Base-by-base conservation (phyloP, 1,140 invertebrate genomes). In the Leptoteleia sp. region DNA sequence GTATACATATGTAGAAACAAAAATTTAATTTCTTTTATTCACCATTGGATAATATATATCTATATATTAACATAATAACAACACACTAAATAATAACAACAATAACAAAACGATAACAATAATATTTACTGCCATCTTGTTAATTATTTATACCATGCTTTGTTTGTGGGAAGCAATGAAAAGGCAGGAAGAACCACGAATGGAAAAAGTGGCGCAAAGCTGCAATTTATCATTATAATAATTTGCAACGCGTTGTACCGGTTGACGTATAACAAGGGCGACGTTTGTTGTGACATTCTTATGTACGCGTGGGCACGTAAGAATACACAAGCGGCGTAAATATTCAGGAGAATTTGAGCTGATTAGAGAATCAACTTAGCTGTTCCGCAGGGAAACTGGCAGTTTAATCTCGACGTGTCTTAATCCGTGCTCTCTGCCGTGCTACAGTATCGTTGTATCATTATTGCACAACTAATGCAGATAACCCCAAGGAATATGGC, bases 391-490 rank as follows among this genome's bases (percentile, higher is more conserved):
- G 64, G 38, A 73, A 70, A 68, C 43, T 35, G 13, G 6, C 8
- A 33, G 48, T 55, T 61, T 75, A 77, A 81, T 80, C 64, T 54
- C 15, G 27, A 71, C 47, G 42, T 64, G 48, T 77, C 80, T 80
- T 81, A 75, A 81, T 80, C 61, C 68, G 22, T 33, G 15, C 25
- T 48, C 38, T 57, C 27, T 61, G 55, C 40, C 57, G 37, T 35
- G 54, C 37, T 52, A 61, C 50, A 48, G 27, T 31, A 64, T 76
- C 31, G 48, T 59, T 48, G 54, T 61, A 73, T 76, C 62, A 59
- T 78, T 73, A 59, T 67, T 50, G 27, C 25, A 27, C 48, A 42
- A 52, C 67, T 68, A 73, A 81, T 76, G 25, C 61, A 59, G 71
- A 68, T 76, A 77, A 75, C 72, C 40, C 61, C 27, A 62, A 57